Evolutionary conservation across 2,113 vertebrate genomes (phyloP), one percentile per base, ranked within the genome.

Genomic region (Platycercus adscitus): DNA sequence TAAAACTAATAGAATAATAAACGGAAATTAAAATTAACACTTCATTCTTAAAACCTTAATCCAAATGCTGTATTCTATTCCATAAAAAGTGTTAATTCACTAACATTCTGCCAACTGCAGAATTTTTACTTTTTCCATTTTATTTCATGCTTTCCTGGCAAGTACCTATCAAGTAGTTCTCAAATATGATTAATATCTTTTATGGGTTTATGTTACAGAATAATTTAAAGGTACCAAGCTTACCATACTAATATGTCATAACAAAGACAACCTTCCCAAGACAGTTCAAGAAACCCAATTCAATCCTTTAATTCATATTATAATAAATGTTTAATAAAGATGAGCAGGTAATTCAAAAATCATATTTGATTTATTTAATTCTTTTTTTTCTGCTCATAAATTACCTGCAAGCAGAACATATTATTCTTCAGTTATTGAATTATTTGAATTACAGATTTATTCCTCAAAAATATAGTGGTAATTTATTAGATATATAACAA

Each of bases 381-480:
- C 85, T 41, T 53, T 91, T 72, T 86, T 80, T 93, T 88, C 53
- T 91, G 20, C 73, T 97, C 70, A 80, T 72, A 96, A 96, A 77
- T 93, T 86, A 50, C 52, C 85, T 66, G 58, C n/a, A 72, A 93
- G 69, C 9, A 77, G 49, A 89, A 35, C 53, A 82, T 39, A 80
- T 56, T 95, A 81, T 94, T 95, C 56, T 88, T 82, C 52, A 69
- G 46, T 91, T 91, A 91, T 76, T 90, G 44, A 72, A 95, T 68
- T 88, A 95, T 94, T 86, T 94, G 66, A 87, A 94, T 94, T 82
- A 91, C 85, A 95, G 63, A 83, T 94, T 88, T 88, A 89, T 79
- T 94, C 17, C 39, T 94, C 17, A 66, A 93, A 94, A 94, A 55
- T 64, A 55, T 41, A 70, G 41, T 19, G 25, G 77, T 65, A 65